A percentile compares a stretch with the other conserved stretches of the same genome.
Conservation (phyloP, 2,797 vertebrate genomes). For the Chromobotia macracanthus region DNA sequence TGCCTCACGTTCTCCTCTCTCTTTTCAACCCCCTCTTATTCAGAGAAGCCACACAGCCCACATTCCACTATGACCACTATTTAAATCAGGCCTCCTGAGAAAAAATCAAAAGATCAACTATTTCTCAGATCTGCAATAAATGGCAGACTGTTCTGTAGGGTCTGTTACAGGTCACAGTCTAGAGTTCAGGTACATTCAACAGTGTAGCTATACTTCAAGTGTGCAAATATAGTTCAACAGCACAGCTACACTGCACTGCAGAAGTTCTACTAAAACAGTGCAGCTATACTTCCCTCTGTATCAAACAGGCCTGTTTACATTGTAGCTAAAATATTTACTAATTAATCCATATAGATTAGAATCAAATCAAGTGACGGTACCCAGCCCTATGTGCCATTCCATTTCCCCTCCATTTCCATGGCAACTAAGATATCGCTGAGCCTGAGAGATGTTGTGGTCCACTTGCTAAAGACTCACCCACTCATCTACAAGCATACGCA, state of each 20-base stretch:
- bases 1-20: not conserved
- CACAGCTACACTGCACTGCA: too few relatives aligned
- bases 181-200: too few relatives aligned
- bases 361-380: not conserved
- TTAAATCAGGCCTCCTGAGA: not conserved
- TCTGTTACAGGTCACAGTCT: too few relatives aligned
- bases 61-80: not conserved
- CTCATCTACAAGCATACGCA: constrained; percentile 18
- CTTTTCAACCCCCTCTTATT: not conserved
- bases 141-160: too few relatives aligned
- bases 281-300: too few relatives aligned
- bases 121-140: too few relatives aligned
- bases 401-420: constrained; percentile 42
- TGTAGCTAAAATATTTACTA: not conserved
- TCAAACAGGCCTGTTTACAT: not conserved
- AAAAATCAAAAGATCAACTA: not conserved
- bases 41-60: not conserved
- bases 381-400: not conserved
- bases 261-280: too few relatives aligned
- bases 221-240: too few relatives aligned
- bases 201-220: too few relatives aligned
- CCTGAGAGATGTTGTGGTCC: constrained; percentile 44
- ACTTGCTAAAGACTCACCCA: constrained; percentile 40
- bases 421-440: constrained; percentile 42
- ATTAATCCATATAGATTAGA: not conserved